phyloP scores from a whole-genome alignment of 1,140 invertebrate genomes.

The Radopholus similis region DNA sequence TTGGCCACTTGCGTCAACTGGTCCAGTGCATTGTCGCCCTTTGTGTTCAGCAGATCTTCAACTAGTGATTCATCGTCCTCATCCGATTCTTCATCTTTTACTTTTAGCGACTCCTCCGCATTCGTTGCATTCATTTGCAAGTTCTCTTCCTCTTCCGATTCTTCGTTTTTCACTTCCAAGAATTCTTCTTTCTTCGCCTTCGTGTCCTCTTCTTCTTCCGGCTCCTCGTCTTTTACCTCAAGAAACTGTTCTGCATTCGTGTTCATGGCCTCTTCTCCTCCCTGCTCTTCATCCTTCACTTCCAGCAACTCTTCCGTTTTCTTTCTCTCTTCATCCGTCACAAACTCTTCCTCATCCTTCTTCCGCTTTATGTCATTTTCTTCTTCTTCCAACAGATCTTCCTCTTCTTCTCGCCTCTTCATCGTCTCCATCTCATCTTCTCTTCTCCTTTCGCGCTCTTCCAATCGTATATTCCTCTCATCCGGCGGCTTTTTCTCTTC shows the following conservation, averaged over 20 bases:
- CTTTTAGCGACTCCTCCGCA: background rate
- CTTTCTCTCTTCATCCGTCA: background rate
- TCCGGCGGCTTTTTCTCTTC: background rate
- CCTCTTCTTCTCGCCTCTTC: too few species aligned
- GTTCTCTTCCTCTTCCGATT: background rate
- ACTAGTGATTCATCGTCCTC: background rate
- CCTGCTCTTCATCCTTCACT: background rate
- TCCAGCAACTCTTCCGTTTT: background rate
- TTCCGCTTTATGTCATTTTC: too few species aligned
- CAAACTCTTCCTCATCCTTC: background rate
- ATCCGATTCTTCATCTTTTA: background rate
- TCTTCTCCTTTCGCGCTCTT: too few species aligned
- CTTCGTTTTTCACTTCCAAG: background rate
- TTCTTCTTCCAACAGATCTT: background rate
- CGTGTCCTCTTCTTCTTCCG: background rate
- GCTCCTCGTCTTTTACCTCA: too few species aligned
- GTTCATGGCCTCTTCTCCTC: background rate
- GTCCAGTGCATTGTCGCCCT: too few species aligned
- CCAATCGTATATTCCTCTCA: too few species aligned
- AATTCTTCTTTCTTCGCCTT: background rate
- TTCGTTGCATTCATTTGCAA: background rate
- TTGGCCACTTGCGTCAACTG: too few species aligned
- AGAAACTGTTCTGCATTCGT: too few species aligned
- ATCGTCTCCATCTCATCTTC: too few species aligned
- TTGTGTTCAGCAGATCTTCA: too few species aligned